Evolutionary conservation across 2,113 vertebrate genomes (phyloP), one percentile per base, ranked within the genome.

Genomic region (Penelope pileata): DNA sequence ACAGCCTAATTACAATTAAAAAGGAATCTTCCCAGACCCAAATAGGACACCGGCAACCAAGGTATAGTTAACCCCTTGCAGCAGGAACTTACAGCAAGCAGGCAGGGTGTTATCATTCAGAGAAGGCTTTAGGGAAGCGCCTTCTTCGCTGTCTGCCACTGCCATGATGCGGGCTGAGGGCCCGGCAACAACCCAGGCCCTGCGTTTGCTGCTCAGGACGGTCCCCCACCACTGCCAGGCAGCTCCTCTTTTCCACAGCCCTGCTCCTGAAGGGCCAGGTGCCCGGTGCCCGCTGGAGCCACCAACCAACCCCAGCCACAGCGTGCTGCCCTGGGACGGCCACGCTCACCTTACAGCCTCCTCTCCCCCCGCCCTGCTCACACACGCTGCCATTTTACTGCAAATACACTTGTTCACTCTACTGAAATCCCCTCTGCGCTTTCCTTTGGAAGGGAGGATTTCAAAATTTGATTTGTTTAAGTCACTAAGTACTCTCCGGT

Each of bases 1-100:
- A 86, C 86, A 91, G 69, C 80, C 90, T 95, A 88, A 96, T 95
- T 90, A 94, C 94, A 96, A 92, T 91, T 93, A 92, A 89, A 96
- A 94, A 91, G 86, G 90, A 96, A 93, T 83, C 88, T 88, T 93
- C 90, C 69, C 53, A 38, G 78, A 83, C 73, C 64, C 51, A 94
- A 72, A 60, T 27, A 72, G 60, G 47, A 54, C 24, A 81, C 60
- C 87, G 88, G 68, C 0, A 1, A 63, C 29, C 60, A 60, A 81
- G 0, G 0, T 53, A 6, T 4, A 19, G 95, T 96, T 86, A 93
- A 84, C 60, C 69, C 90, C 9, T 68, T 72, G 38, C 4, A 78
- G 56, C 4, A 86, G 34, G 36, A 6, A 22, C 32, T 77, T 53
- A 36, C 38, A 6, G 19, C 16, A 59, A 72, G 62, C 47, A 66